Evolutionary conservation across 1,140 invertebrate species (phyloP), one percentile per base, ranked within the genome.

Genomic region (Nilaparvata lugens): DNA sequence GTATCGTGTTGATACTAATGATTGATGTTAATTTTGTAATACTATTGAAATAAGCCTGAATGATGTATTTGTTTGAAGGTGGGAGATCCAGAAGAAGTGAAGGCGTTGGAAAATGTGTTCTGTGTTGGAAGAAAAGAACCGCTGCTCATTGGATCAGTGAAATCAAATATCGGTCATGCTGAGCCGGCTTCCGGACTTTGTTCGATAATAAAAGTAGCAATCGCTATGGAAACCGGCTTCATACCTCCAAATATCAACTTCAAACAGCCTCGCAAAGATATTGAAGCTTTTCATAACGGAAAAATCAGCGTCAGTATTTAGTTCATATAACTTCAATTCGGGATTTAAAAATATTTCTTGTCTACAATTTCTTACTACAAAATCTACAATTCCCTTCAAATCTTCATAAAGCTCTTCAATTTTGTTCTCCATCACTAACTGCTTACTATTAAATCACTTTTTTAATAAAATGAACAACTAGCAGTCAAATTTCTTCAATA

Each of bases 121-220:
- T 90, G 88, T 62, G 81, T 78, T 4, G 81, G 81, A 5, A 75
- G 86, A 18, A 76, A 67, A 0, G 76, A 74, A 1, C 89, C 93
- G 0, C 75, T 98, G 0, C 72, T 81, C 25, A 87, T 97, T 64
- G 95, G 95, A 4, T 92, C 93, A 0, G 80, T 95, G 1, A 98
- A 98, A 71, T 93, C 93, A 0, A 97, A 96, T 73, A 80, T 96
- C 68, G 95, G 95, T 0, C 95, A 98, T 72, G 82, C 89, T 0
- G 95, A 98, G 74, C 86, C 92, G 6, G 87, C 88, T 2, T 94
- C 92, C 35, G 93, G 93, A 61, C 73, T 91, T 0, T 91, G 88
- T 71, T 88, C 89, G 1, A 67, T 96, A 38, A 83, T 86, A 3
- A 96, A 96, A 75, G 71, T 81, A 1, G 62, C 91, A 4, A 78